Conservation (phyloP, 2,888 invertebrate species). For the Trissonchulus latispiculum region DNA sequence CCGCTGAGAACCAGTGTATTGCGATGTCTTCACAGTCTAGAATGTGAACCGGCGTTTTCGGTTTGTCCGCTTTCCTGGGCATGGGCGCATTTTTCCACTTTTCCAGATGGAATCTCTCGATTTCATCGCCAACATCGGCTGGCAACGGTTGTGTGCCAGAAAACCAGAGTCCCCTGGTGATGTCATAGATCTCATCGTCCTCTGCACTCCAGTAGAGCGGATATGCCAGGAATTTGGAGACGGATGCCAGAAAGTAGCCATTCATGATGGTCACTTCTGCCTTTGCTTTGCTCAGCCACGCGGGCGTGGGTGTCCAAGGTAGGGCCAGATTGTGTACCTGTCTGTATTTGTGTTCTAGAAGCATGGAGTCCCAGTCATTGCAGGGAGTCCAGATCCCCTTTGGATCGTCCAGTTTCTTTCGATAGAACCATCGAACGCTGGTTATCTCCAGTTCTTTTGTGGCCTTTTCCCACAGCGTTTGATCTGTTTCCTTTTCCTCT, state of each 20-base stretch:
- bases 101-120: neutral
- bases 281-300: neutral
- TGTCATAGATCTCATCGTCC: neutral
- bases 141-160: neutral
- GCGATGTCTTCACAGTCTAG: neutral
- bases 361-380: neutral
- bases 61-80: neutral
- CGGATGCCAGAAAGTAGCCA: neutral
- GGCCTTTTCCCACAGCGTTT: no score
- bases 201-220: neutral
- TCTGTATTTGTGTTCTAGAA: neutral
- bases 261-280: neutral
- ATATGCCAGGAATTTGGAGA: neutral
- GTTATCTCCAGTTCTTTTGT: no score
- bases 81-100: neutral
- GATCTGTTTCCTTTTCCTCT: no score
- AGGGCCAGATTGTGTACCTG: neutral
- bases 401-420: neutral
- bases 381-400: neutral
- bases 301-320: neutral
- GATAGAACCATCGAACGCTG: neutral
- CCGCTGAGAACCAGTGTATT: neutral
- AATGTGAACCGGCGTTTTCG: neutral
- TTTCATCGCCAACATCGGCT: neutral
- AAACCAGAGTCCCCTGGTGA: neutral